Percentiles rank a stretch among this genome's conserved stretches.
Conservation (phyloP, 2,113 vertebrate genomes). For the Corythaixoides concolor region DNA sequence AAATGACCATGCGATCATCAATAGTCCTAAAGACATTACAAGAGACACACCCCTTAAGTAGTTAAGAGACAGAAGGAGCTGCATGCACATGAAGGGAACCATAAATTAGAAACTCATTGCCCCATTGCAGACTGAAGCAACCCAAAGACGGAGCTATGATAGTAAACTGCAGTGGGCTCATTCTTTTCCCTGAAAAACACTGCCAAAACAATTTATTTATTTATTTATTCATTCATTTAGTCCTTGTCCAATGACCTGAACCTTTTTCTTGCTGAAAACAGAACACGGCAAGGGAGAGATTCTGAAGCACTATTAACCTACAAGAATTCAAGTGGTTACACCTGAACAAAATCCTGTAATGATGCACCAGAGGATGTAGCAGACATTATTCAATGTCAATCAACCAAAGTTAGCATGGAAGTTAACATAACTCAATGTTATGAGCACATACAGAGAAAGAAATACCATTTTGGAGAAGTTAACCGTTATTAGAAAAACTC, state of each 20-base stretch:
- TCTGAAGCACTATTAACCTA: neutral
- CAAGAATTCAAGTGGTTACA: neutral
- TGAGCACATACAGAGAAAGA: neutral
- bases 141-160: neutral
- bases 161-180: neutral
- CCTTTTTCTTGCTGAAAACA: neutral
- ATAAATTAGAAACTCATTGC: neutral
- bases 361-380: neutral
- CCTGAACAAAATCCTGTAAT: neutral
- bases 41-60: neutral
- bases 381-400: neutral
- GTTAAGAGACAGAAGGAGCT: neutral
- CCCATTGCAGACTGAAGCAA: neutral
- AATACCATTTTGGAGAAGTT: neutral
- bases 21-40: neutral
- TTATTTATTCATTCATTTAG: neutral
- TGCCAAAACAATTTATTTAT: neutral
- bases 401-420: neutral
- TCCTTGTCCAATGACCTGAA: neutral
- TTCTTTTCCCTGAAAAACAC: neutral
- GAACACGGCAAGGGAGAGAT: neutral
- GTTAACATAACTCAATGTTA: neutral
- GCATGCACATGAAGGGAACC: neutral
- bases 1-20: neutral
- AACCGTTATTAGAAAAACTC: neutral